Base-by-base conservation (phyloP, 2,797 vertebrate species). In the Centroberyx gerrardi region DNA sequence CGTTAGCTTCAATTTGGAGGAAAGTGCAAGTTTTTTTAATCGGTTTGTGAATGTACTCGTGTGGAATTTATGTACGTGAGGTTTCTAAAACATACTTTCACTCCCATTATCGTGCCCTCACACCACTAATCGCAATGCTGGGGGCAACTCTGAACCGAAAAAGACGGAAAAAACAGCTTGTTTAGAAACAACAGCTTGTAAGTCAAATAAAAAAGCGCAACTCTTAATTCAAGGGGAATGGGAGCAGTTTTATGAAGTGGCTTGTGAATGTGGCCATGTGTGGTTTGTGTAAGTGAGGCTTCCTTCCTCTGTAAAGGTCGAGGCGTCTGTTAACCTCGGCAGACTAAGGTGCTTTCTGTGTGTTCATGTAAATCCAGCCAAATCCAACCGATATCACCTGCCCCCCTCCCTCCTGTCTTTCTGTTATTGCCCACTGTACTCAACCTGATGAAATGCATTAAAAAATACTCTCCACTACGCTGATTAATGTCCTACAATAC, bases 261-360 rank as follows among this genome's bases (percentile, higher is more conserved):
- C 81, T 88, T 79, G 84, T 91, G 82, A 86, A 83, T 84, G 84
- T 62, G 88, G 86, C 83, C 74, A 60, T 68, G 82, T 78, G 80
- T 76, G 84, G 83, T 86, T 87, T 78, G 62, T 85, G 68, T 46
- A 64, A 86, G 58, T 1, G 44, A 69, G 59, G 44, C 59, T 42
- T 59, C 56, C 78, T 84, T 80, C 72, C 60, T 58, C 49, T 46
- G 31, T n/a, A 69, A 81, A 78, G 75, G 73, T 56, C 58, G 48
- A 68, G 36, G 61, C 68, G 72, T 71, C 2, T 54, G 73, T 29
- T 56, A 63, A 17, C 18, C 52, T 12, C 18, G 52, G 58, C 62
- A 61, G 63, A 62, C 17, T 5, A 62, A 68, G 56, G 66, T 66
- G 63, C 46, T 63, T 27, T 49, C 36, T 44, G 12, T 68, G 62